Conservation (phyloP, 2,888 invertebrate genomes). For the Ptychoptera albimana region DNA sequence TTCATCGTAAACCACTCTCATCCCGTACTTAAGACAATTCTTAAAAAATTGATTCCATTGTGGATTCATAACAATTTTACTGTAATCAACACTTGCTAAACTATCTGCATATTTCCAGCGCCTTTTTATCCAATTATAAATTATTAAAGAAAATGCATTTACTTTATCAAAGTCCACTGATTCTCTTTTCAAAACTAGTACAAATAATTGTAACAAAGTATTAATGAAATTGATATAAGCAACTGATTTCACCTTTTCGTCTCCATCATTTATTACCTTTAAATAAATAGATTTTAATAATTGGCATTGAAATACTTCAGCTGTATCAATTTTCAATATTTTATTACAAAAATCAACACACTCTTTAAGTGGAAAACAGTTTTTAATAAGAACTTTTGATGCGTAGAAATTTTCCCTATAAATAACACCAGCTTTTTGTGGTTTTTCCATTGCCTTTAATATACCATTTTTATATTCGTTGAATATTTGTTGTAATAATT, state of each 20-base stretch:
- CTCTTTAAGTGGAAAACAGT: constrained; percentile 40
- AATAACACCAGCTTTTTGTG: constrained; percentile 50
- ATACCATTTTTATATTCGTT: constrained; percentile 45
- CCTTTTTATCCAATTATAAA: constrained; percentile 21
- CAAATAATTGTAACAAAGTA: constrained; percentile 35
- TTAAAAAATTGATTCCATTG: constrained; percentile 45
- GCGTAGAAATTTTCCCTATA: constrained; percentile 42
- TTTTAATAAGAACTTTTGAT: constrained; percentile 40
- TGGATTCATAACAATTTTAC: constrained; percentile 25
- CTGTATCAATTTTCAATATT: constrained; percentile 43
- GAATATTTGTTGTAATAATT: constrained; percentile 37
- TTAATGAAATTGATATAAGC: constrained; percentile 38
- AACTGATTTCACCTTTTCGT: constrained; percentile 25
- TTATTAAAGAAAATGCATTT: constrained; percentile 24
- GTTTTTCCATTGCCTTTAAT: constrained; percentile 45
- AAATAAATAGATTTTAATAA: constrained; percentile 38
- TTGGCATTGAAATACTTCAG: constrained; percentile 40
- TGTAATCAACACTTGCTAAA: constrained; percentile 14
- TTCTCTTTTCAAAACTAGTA: constrained; percentile 33
- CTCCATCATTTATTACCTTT: constrained; percentile 29
- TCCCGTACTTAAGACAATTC: constrained; percentile 46
- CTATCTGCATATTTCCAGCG: background rate
- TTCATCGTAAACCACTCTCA: constrained; percentile 36
- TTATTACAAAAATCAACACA: constrained; percentile 40
- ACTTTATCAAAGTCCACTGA: constrained; percentile 23